These are phyloP conservation scores for Myathropa florea DNA, from an alignment of 2,888 invertebrate genomes.

Conservation along the genomic window DNA sequence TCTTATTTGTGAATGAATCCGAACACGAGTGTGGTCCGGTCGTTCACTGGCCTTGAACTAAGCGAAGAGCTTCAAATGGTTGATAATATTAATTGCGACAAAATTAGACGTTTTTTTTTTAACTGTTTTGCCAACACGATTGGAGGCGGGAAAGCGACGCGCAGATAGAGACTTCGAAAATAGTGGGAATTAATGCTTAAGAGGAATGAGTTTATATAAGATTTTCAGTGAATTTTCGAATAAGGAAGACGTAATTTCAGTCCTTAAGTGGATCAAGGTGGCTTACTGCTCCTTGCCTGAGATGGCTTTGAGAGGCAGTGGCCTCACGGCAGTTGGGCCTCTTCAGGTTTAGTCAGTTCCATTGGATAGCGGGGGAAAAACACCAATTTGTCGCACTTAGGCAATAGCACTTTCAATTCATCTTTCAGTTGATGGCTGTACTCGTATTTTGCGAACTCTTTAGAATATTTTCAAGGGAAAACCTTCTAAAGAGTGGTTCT, in stretches of 20 bases:
- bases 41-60: background rate
- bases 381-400: no score
- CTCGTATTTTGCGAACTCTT: no score
- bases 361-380: no score
- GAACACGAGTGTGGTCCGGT: background rate
- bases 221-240: background rate
- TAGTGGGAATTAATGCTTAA: background rate
- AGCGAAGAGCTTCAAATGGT: background rate
- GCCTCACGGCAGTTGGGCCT: no score
- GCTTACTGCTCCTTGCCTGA: no score
- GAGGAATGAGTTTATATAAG: background rate
- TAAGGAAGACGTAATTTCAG: background rate
- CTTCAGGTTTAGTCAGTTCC: no score
- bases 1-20: background rate
- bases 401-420: no score
- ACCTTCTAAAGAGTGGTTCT: no score
- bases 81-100: background rate
- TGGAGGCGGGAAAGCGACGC: background rate
- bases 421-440: no score
- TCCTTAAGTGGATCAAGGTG: background rate
- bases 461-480: no score
- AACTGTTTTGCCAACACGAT: background rate
- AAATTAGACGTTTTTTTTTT: background rate
- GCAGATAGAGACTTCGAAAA: background rate
- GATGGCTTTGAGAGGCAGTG: no score